Evolutionary conservation across 2,888 invertebrate species (phyloP).

Genomic region (Tryphoninae sp.): DNA sequence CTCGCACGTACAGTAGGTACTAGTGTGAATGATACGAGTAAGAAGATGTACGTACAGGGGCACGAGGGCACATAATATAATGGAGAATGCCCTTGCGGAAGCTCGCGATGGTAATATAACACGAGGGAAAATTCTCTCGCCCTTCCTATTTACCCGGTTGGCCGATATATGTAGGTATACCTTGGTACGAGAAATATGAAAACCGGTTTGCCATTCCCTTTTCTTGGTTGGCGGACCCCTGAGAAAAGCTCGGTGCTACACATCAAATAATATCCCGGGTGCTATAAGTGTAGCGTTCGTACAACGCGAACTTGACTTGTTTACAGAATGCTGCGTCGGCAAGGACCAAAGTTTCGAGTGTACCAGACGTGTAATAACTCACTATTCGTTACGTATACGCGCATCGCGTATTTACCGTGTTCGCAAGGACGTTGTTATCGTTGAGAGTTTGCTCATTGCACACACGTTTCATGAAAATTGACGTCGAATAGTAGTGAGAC

Average conservation of each 20-base stretch:
- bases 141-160: conserved; percentile 28
- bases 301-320: conserved; percentile 5
- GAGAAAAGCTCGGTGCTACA: not conserved
- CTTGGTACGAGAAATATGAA: conserved; percentile 23
- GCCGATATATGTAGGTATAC: conserved; percentile 8
- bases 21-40: conserved; percentile 23
- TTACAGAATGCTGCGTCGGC: conserved; percentile 14
- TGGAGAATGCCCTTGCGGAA: conserved; percentile 57
- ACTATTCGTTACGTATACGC: conserved; percentile 32
- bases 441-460: conserved; percentile 45
- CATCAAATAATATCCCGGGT: not conserved
- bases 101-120: conserved; percentile 64
- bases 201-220: conserved; percentile 1
- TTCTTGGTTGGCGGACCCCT: not conserved
- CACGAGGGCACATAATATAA: conserved; percentile 49
- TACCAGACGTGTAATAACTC: conserved; percentile 52
- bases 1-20: not conserved
- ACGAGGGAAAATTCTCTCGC: conserved; percentile 50
- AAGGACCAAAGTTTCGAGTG: conserved; percentile 19
- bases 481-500: not conserved
- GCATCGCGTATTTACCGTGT: conserved; percentile 28
- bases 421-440: conserved; percentile 29
- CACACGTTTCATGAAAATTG: conserved; percentile 45
- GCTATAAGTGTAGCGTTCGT: not conserved
- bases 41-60: conserved; percentile 24